phyloP scores from a whole-genome alignment of 2,113 vertebrate genomes.

The Vimba vimba region DNA sequence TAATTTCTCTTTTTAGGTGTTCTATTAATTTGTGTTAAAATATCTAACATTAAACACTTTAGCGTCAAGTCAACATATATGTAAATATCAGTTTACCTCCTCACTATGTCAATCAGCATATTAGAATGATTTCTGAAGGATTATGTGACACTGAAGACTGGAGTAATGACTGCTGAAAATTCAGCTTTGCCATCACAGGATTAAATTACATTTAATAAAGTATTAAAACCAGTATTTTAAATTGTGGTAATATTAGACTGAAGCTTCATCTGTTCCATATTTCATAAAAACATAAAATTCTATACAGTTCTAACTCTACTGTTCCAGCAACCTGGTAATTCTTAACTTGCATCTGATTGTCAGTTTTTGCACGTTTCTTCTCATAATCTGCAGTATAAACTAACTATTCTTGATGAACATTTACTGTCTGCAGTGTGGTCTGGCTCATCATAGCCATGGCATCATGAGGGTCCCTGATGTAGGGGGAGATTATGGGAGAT shows the following conservation, averaged over 20 bases:
- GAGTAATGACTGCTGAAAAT: too few species aligned
- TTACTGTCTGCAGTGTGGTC: constrained; percentile 25
- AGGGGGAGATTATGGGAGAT: constrained; percentile 64
- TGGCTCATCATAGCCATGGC: constrained; percentile 22
- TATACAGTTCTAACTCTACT: not conserved
- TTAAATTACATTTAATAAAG: too few species aligned
- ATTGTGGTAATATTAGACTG: not conserved
- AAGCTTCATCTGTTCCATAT: not conserved
- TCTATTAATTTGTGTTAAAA: not conserved
- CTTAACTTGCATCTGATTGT: not conserved
- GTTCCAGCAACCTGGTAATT: not conserved
- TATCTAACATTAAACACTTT: not conserved
- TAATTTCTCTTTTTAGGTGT: not conserved
- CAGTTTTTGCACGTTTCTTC: not conserved
- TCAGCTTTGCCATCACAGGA: too few species aligned
- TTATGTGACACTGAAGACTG: not conserved
- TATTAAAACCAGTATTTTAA: too few species aligned
- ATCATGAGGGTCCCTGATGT: constrained; percentile 43
- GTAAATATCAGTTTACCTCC: not conserved
- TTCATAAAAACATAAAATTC: not conserved
- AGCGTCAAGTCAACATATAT: not conserved
- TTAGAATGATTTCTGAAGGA: not conserved
- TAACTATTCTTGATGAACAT: not conserved
- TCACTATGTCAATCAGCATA: not conserved
- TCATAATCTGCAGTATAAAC: not conserved